phyloP scores from a whole-genome alignment of 2,113 vertebrate genomes.

The Mormoops blainvillei region DNA sequence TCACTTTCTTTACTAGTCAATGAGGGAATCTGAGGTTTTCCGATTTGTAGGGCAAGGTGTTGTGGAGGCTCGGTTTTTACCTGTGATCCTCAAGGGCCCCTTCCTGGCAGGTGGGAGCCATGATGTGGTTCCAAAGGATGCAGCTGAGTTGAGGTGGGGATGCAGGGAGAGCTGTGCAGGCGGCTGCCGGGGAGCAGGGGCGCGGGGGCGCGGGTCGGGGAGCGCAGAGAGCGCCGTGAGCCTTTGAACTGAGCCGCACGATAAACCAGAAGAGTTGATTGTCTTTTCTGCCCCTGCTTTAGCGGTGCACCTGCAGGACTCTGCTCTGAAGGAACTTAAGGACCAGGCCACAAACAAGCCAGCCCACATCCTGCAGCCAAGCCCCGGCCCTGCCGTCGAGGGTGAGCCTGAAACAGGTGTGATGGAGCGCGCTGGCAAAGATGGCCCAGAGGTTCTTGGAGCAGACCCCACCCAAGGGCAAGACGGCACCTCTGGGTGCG shows the following conservation, averaged over 20 bases:
- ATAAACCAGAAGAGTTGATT: neutral
- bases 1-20: neutral
- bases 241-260: neutral
- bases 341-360: neutral
- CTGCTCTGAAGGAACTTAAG: slow-evolving; percentile 74
- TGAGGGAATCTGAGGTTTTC: neutral
- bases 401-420: neutral
- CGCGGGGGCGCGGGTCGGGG: too few relatives aligned
- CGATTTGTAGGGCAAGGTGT: neutral
- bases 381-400: neutral
- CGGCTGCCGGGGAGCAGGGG: rapidly evolving
- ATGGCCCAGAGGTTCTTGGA: neutral
- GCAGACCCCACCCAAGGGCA: slow-evolving; percentile 3
- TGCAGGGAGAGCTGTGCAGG: neutral
- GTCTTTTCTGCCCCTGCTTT: neutral
- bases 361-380: neutral
- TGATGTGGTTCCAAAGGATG: neutral
- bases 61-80: neutral
- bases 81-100: neutral
- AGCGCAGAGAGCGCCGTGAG: rapidly evolving
- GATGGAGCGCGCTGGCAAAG: slow-evolving; percentile 12
- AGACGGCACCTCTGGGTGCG: neutral
- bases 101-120: neutral
- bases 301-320: slow-evolving; percentile 88
- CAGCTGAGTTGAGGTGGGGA: rapidly evolving